These are phyloP conservation scores for Oxystoma pomonae DNA, from an alignment of 2,888 invertebrate genomes.

Conservation along the genomic window DNA sequence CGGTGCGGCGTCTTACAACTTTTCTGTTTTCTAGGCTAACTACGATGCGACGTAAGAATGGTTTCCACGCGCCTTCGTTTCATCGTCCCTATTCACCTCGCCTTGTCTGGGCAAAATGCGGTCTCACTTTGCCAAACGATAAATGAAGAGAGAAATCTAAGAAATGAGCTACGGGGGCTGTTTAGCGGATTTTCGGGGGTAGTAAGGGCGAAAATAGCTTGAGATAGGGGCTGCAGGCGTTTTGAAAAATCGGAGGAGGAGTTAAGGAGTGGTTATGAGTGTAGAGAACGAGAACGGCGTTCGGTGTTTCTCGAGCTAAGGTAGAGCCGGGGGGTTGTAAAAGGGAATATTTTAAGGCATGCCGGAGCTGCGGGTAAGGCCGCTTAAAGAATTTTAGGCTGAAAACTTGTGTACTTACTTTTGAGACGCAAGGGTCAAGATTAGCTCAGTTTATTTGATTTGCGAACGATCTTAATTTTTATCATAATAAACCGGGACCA, in stretches of 20 bases:
- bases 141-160: background rate
- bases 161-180: slow-evolving; percentile 14
- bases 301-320: slow-evolving; percentile 22
- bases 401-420: too few species aligned
- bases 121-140: background rate
- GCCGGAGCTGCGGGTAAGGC: slow-evolving; percentile 27
- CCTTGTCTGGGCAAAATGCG: too few species aligned
- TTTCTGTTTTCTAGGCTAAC: background rate
- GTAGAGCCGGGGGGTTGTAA: slow-evolving; percentile 15
- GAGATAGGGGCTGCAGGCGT: slow-evolving; percentile 39
- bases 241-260: slow-evolving; percentile 33
- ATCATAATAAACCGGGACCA: too few species aligned
- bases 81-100: background rate
- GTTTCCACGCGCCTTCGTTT: background rate
- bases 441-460: too few species aligned
- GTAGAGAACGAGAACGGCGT: background rate
- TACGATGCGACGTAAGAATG: background rate
- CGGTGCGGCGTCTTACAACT: background rate
- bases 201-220: slow-evolving; percentile 42
- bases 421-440: too few species aligned
- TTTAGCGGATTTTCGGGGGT: slow-evolving; percentile 31
- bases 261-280: slow-evolving; percentile 15
- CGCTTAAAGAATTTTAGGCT: slow-evolving; percentile 31
- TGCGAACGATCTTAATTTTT: too few species aligned
- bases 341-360: slow-evolving; percentile 37